Base-by-base conservation (phyloP, 2,888 invertebrate species). In the Loripinus fragilis region DNA sequence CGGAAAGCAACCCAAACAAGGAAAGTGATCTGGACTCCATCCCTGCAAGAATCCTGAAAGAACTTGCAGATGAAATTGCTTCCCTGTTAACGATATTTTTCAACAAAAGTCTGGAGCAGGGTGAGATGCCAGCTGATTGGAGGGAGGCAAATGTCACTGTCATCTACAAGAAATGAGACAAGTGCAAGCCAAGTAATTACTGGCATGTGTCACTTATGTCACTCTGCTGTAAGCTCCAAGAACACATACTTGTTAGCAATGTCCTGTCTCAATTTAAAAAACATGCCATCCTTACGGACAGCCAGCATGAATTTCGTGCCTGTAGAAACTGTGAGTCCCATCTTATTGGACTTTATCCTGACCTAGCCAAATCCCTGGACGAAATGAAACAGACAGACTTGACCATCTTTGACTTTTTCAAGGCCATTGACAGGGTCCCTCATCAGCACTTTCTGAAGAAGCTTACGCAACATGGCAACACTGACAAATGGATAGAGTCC, bases 131-230 rank as follows among this genome's bases (percentile, higher is more conserved):
- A n/a, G n/a, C n/a, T n/a, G n/a, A n/a, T n/a, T n/a, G n/a, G n/a
- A n/a, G n/a, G n/a, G n/a, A n/a, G 42, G 42, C 42, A 8, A 42
- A 42, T 17, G 42, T 42, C 42, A 42, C 42, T 42, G 42, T 17
- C 17, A 42, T 42, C 17, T 42, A 42, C 42, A 42, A 42, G 42
- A 42, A 42, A 42, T n/a, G 25, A n/a, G 2, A 23, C 17, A 28
- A 17, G 77, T 72, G 28, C 67, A 48, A 1, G 70, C 64, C 2
- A 69, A 42, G 3, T n/a, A n/a, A n/a, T n/a, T n/a, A n/a, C n/a
- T n/a, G n/a, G n/a, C n/a, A n/a, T n/a, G n/a, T n/a, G n/a, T n/a
- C n/a, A n/a, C n/a, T n/a, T n/a, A n/a, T n/a, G n/a, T n/a, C n/a
- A n/a, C n/a, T n/a, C n/a, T n/a, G n/a, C n/a, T n/a, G n/a, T n/a